Percentiles rank a stretch among this genome's conserved stretches.
Evolutionary conservation across 2,113 vertebrate genomes (phyloP).

Genomic region (Hymenochirus boettgeri): DNA sequence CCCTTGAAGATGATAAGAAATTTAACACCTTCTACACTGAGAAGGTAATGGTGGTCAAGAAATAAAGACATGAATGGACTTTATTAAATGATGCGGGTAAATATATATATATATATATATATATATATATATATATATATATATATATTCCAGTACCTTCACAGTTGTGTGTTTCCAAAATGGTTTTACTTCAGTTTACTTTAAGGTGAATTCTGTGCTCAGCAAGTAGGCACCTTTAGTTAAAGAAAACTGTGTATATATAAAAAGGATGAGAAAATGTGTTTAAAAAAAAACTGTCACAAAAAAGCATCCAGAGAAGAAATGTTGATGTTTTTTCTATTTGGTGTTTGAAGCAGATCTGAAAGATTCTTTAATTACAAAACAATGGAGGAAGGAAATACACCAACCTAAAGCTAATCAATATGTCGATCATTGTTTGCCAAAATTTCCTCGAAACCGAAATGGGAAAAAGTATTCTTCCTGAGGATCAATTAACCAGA

Average conservation of each 20-base stretch:
- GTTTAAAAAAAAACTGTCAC: conserved; percentile 43
- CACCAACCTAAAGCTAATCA: not conserved
- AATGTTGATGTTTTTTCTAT: not conserved
- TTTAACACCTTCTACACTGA: conserved; percentile 15
- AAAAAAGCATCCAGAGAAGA: conserved; percentile 6
- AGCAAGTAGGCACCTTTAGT: conserved; percentile 79
- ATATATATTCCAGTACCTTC: conserved; percentile 14
- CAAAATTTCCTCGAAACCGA: conserved; percentile 3
- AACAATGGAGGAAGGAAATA: not conserved
- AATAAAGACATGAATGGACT: conserved; percentile 33
- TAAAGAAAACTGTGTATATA: conserved; percentile 8
- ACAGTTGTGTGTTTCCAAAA: conserved; percentile 11
- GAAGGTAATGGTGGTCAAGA: not conserved
- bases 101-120: conserved; percentile 50
- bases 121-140: conserved; percentile 32
- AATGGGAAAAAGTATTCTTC: conserved; percentile 31
- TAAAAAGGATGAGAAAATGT: conserved; percentile 43
- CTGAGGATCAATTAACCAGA: conserved; percentile 48
- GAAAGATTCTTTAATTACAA: conserved; percentile 9
- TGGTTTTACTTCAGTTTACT: conserved; percentile 73
- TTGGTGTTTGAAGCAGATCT: not conserved
- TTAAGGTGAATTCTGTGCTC: conserved; percentile 72
- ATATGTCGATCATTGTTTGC: conserved; percentile 39
- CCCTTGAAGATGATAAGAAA: conserved; percentile 29
- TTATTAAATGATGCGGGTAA: conserved; percentile 77